Percentiles rank a stretch among this genome's conserved stretches.
These are phyloP conservation scores for Cyanoramphus novaezelandiae DNA, from an alignment of 2,113 vertebrate genomes.

Conservation along the genomic window DNA sequence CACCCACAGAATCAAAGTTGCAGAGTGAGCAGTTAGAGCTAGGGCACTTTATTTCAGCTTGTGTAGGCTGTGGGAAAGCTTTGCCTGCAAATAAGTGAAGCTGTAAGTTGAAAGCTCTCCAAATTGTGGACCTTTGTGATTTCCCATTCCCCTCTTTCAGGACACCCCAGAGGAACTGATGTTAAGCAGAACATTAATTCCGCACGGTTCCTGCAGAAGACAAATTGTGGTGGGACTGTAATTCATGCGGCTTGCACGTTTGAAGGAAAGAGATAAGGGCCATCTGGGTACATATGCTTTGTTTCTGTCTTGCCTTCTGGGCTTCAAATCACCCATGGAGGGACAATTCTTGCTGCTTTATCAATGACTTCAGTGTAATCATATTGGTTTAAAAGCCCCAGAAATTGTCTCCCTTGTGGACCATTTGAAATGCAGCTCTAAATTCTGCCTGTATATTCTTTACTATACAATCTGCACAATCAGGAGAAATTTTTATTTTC, in stretches of 20 bases:
- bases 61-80: background rate
- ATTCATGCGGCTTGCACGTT: background rate
- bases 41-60: background rate
- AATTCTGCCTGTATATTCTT: background rate
- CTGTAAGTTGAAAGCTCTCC: background rate
- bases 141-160: background rate
- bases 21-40: background rate
- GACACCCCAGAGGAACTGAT: background rate
- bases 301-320: background rate
- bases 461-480: background rate
- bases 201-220: background rate
- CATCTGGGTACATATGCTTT: background rate
- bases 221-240: background rate
- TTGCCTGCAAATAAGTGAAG: background rate
- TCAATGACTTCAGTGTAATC: background rate
- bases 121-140: background rate
- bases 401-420: background rate
- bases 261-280: constrained; percentile 3
- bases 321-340: background rate
- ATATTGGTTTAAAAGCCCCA: background rate
- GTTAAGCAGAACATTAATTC: background rate
- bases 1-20: background rate
- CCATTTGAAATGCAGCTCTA: background rate
- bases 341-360: background rate
- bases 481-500: background rate